These are phyloP conservation scores for Antheraea yamamai DNA, from an alignment of 2,888 invertebrate genomes.

Conservation along the genomic window DNA sequence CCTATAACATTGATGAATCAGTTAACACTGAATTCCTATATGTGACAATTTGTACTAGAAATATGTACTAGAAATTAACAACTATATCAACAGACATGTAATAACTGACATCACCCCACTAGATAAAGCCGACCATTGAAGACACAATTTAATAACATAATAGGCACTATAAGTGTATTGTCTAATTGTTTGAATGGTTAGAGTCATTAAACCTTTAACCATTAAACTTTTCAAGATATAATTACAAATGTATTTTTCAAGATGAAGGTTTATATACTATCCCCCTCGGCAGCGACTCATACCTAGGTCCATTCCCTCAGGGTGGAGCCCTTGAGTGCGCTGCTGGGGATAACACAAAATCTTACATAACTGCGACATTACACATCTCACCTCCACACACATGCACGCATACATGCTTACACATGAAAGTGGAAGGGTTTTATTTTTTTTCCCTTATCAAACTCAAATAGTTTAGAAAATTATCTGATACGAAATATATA, in stretches of 20 bases:
- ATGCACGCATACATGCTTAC: no score
- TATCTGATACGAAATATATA: no score
- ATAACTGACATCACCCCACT: neutral
- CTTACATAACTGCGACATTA: no score
- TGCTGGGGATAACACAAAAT: no score
- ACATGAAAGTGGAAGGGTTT: no score
- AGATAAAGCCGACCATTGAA: slow-evolving; percentile 1
- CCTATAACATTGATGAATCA: neutral
- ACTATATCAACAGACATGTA: neutral
- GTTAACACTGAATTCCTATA: neutral
- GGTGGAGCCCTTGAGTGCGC: no score
- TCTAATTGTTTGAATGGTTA: slow-evolving; percentile 36
- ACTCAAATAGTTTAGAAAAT: no score
- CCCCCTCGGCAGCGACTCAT: no score
- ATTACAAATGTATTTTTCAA: neutral
- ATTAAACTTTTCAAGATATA: neutral
- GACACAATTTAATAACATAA: slow-evolving; percentile 29
- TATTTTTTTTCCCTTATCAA: no score
- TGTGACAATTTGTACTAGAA: neutral
- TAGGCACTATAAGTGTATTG: slow-evolving; percentile 41
- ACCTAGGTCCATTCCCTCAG: no score
- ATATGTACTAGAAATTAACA: neutral
- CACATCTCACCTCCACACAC: no score
- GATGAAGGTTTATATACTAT: no score
- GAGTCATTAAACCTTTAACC: slow-evolving; percentile 32